phyloP scores from a whole-genome alignment of 2,113 vertebrate genomes.

The Australoheros scitulus region DNA sequence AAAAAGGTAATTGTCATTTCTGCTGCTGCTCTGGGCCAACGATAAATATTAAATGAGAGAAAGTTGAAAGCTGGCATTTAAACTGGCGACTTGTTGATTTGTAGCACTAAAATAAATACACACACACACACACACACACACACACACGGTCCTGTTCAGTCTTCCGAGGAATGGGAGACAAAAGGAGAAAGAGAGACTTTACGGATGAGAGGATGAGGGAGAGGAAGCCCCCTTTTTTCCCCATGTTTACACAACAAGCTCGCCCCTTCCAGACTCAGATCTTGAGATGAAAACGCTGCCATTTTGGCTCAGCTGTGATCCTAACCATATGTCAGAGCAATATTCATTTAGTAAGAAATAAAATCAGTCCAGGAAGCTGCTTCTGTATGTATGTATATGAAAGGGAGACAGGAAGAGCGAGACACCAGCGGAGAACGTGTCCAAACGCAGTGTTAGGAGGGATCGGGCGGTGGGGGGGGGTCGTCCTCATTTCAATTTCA shows the following conservation, averaged over 20 bases:
- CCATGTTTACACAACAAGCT: conserved; percentile 30
- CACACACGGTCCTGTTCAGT: neutral
- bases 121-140: neutral
- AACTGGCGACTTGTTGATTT: conserved; percentile 14
- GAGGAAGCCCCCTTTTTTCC: neutral
- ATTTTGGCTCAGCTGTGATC: conserved; percentile 21
- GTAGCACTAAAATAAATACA: neutral
- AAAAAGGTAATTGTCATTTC: neutral
- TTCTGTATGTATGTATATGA: neutral
- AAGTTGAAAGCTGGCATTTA: conserved; percentile 18
- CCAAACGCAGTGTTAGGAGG: conserved; percentile 37
- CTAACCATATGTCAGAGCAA: conserved; percentile 14
- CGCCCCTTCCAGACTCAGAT: neutral
- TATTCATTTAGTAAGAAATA: conserved; percentile 10
- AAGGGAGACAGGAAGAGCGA: neutral
- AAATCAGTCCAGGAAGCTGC: neutral
- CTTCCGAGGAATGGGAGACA: neutral
- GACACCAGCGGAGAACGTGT: neutral
- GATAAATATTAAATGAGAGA: conserved; percentile 15
- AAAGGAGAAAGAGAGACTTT: neutral
- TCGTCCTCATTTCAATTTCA: conserved; percentile 73
- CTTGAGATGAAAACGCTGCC: conserved; percentile 4
- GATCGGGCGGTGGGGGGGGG: conserved; percentile 20
- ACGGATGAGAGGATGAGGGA: neutral
- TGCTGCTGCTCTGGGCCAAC: neutral